Percentiles rank a stretch among this genome's conserved stretches.
Conservation (phyloP, 2,797 vertebrate species). For the Channa striata region DNA sequence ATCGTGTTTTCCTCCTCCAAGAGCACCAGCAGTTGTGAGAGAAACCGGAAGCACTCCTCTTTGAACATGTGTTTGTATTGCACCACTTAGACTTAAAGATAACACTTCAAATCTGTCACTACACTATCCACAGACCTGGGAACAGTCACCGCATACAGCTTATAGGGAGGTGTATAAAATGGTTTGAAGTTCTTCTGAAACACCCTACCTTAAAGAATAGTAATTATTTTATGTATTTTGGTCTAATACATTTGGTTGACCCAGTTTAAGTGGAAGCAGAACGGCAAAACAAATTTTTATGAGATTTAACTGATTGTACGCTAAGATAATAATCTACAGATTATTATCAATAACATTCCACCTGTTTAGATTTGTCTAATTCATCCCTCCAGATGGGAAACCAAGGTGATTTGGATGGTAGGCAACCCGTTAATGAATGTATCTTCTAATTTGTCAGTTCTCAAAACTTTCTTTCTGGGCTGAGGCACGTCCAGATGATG, state of each 20-base stretch:
- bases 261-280: conserved; percentile 22
- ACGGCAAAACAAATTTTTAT: background rate
- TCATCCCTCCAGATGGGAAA: conserved; percentile 25
- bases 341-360: conserved; percentile 51
- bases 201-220: conserved; percentile 27
- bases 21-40: background rate
- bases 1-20: background rate
- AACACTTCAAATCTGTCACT: background rate
- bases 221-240: conserved; percentile 35
- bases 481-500: background rate
- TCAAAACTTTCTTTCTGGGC: conserved; percentile 10
- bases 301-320: conserved; percentile 25
- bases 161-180: conserved; percentile 51
- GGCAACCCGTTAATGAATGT: background rate
- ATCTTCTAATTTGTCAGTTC: conserved; percentile 1
- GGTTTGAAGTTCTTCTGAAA: conserved; percentile 59
- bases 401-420: conserved; percentile 14
- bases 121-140: background rate
- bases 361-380: conserved; percentile 12
- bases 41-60: background rate
- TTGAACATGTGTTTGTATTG: background rate
- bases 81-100: no score
- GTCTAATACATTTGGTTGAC: conserved; percentile 7
- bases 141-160: conserved; percentile 41
- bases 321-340: conserved; percentile 44